phyloP scores from a whole-genome alignment of 2,888 invertebrate genomes.

The Buathra laborator region DNA sequence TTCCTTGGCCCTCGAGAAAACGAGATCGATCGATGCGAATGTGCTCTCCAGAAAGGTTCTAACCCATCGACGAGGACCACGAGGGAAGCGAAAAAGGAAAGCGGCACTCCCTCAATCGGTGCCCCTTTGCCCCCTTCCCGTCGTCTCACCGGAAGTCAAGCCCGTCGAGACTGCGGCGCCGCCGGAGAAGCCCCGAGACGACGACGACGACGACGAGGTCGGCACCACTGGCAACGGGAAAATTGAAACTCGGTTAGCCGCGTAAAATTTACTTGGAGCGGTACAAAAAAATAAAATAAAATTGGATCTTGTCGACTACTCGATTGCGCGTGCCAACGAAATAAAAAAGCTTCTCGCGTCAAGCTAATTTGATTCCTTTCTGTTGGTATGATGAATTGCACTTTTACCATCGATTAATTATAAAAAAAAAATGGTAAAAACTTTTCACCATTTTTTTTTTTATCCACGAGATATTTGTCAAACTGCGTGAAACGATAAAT shows the following conservation, averaged over 20 bases:
- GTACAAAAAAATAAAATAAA: constrained; percentile 28
- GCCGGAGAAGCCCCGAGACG: constrained; percentile 30
- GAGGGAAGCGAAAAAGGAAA: constrained; percentile 39
- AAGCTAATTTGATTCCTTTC: constrained; percentile 17
- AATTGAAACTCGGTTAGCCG: constrained; percentile 67
- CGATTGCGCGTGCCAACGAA: constrained; percentile 32
- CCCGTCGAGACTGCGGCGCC: constrained; percentile 64
- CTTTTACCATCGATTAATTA: not conserved
- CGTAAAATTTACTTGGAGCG: constrained; percentile 53
- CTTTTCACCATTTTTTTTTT: not conserved
- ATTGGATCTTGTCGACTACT: constrained; percentile 24
- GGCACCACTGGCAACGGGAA: constrained; percentile 49
- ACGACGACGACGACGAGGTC: constrained; percentile 22
- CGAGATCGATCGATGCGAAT: constrained; percentile 70
- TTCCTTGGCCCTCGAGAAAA: constrained; percentile 30
- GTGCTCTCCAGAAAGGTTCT: constrained; percentile 54
- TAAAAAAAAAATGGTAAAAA: not conserved
- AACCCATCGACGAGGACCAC: constrained; percentile 50
- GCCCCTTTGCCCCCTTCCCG: not conserved
- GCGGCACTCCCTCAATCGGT: constrained; percentile 60
- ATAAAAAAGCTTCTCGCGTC: constrained; percentile 29
- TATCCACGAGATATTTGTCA: too few species aligned
- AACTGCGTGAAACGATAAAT: not conserved
- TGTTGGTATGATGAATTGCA: constrained; percentile 16
- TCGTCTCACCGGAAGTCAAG: constrained; percentile 67